Evolutionary conservation across 2,113 vertebrate species (phyloP).

Genomic region (Nycticorax nycticorax): DNA sequence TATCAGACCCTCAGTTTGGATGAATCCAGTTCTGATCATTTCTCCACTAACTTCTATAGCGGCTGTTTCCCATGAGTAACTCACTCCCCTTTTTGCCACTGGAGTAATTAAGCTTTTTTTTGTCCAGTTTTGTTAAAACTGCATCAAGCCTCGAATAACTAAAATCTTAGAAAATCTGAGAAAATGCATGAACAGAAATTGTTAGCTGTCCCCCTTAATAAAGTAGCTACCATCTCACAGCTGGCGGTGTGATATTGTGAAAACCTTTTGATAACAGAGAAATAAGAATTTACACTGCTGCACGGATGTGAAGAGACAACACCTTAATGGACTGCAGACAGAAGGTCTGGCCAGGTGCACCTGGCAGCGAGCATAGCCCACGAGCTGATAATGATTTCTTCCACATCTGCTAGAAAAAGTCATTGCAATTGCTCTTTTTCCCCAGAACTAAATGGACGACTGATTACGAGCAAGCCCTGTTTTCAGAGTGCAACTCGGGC

Average conservation of each 20-base stretch:
- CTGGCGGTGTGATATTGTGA: not conserved
- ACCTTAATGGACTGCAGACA: not conserved
- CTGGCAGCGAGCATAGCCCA: not conserved
- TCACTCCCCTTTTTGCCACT: not conserved
- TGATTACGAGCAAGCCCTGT: conserved; percentile 71
- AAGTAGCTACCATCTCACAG: not conserved
- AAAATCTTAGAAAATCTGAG: not conserved
- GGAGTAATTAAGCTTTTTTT: not conserved
- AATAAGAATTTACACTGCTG: not conserved
- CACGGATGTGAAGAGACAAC: not conserved
- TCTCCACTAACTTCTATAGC: not conserved
- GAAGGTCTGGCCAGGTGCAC: not conserved
- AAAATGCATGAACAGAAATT: not conserved
- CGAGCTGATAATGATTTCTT: not conserved
- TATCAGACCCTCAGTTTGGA: not conserved
- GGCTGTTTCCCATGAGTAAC: not conserved
- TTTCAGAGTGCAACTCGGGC: conserved; percentile 84
- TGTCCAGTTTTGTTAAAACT: not conserved
- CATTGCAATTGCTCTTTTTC: not conserved
- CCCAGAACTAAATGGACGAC: conserved; percentile 71
- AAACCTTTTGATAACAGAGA: not conserved
- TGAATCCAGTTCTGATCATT: not conserved
- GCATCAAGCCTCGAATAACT: not conserved
- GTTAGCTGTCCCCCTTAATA: not conserved
- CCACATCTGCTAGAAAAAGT: not conserved